Evolutionary conservation across 2,888 invertebrate genomes (phyloP), one percentile per base, ranked within the genome.

Genomic region (Neoascia interrupta): DNA sequence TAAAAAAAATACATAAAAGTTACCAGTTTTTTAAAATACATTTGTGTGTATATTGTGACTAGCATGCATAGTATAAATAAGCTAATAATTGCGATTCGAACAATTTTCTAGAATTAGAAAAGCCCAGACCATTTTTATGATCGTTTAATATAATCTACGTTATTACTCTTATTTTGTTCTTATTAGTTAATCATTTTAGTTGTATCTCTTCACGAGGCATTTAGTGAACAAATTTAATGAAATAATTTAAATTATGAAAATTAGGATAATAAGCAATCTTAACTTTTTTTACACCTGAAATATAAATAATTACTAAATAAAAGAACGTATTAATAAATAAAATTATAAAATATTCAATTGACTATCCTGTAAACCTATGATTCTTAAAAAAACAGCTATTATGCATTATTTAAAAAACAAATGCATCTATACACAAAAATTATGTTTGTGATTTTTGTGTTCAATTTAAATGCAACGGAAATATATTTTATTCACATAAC

Each of bases 241-340:
- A 66, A 60, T 19, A 56, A 49, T 41, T 19, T 5, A 26, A 49
- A 56, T 10, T 13, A 61, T 34, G 18, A 19, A 51, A 23, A 60
- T 2, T 4, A 6, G n/a, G 8, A 53, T 13, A 5, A 51, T 58
- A 70, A 79, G 76, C 72, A 79, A 79, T 72, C 64, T 76, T 64
- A 73, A 36, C 8, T 31, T 79, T 79, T 79, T 79, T 79, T 72
- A 72, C 66, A 63, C 69, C 45, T 75, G 61, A 75, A 47, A 49
- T n/a, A n/a, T n/a, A n/a, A n/a, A 58, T 34, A 45, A 49, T 26
- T 54, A 70, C 8, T 58, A 10, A 18, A 11, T 45, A 28, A 36
- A 54, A 47, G 41, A 4, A 28, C 6, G 34, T 49, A 34, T 26
- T 23, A 64, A 49, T 43, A 47, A 13, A 39, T 51, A 15, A 15